Percentiles rank a stretch among this genome's conserved stretches.
phyloP scores from a whole-genome alignment of 1,140 invertebrate genomes.

The Odontomachus brunneus region DNA sequence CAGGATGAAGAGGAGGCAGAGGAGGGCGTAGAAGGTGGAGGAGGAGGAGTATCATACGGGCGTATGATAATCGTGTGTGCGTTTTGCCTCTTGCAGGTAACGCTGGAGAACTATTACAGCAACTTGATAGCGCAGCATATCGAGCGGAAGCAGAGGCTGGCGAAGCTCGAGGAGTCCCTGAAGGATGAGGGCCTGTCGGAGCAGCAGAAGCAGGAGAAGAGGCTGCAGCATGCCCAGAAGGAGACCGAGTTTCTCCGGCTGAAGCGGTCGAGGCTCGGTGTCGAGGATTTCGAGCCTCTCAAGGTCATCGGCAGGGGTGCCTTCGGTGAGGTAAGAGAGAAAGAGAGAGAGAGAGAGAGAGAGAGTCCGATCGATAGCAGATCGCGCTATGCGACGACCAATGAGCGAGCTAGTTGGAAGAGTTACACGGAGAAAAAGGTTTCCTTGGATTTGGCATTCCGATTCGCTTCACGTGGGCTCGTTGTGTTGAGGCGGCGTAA shows the following conservation, averaged over 20 bases:
- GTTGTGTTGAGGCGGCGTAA: no score
- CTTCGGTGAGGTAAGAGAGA: conserved; percentile 95
- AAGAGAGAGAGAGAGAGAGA: no score
- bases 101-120: conserved; percentile 99
- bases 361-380: neutral
- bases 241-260: conserved; percentile 99
- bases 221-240: conserved; percentile 98
- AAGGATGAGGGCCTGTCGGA: conserved; percentile 96
- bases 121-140: conserved; percentile 98
- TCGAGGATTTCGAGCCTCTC: conserved; percentile 99
- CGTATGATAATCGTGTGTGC: conserved; percentile 12
- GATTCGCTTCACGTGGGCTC: no score
- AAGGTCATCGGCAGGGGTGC: conserved; percentile 99
- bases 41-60: neutral
- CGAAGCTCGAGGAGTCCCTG: conserved; percentile 96
- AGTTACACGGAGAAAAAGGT: neutral
- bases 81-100: conserved; percentile 86
- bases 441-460: no score
- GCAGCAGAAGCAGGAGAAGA: conserved; percentile 94
- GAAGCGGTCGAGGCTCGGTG: conserved; percentile 97
- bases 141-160: conserved; percentile 97
- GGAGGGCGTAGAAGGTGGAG: no score
- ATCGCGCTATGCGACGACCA: neutral
- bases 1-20: no score
- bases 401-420: conserved; percentile 2